Evolutionary conservation across 2,797 vertebrate species (phyloP).

Genomic region (Cetoscarus ocellatus): DNA sequence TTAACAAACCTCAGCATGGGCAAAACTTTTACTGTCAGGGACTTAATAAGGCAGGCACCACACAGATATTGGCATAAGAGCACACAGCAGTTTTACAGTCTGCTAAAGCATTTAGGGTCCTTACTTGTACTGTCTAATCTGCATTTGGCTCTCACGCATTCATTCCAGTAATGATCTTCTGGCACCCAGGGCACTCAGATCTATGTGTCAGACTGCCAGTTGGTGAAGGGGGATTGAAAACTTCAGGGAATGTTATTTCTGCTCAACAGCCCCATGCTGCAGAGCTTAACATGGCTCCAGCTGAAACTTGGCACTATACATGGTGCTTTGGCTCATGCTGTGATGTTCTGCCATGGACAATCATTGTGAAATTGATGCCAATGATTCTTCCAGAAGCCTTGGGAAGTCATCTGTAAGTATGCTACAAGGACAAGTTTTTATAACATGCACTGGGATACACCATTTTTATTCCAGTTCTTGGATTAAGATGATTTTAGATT

Average conservation of each 20-base stretch:
- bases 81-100: background rate
- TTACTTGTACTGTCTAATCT: background rate
- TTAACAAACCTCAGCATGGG: background rate
- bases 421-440: background rate
- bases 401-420: background rate
- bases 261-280: background rate
- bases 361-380: background rate
- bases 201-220: conserved; percentile 10
- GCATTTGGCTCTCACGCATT: conserved; percentile 2
- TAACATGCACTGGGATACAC: too few species aligned
- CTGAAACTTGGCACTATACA: conserved; percentile 2
- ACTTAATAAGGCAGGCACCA: background rate
- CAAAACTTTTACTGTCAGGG: background rate
- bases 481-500: too few species aligned
- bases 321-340: background rate
- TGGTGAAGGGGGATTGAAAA: conserved; percentile 15
- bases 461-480: too few species aligned
- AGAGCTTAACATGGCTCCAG: conserved; percentile 13
- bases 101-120: background rate
- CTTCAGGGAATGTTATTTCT: conserved; percentile 5
- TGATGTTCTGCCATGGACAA: conserved; percentile 4
- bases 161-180: conserved; percentile 8
- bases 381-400: conserved; percentile 12
- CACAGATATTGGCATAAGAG: background rate
- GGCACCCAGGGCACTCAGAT: background rate